Conservation (phyloP, 2,888 invertebrate genomes). For the Drosophila testacea region DNA sequence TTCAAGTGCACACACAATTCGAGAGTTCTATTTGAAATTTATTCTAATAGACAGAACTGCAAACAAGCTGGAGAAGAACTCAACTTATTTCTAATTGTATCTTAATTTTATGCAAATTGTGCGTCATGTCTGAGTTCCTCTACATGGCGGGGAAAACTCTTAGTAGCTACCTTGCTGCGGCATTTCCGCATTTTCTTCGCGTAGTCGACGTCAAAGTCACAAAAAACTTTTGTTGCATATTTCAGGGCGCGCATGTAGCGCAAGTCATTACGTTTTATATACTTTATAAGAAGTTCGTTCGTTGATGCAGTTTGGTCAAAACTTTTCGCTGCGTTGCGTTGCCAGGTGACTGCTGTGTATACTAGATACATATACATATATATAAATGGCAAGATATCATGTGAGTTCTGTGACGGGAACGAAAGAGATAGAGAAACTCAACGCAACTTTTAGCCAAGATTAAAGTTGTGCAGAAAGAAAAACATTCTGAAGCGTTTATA, state of each 20-base stretch:
- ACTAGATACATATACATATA: conserved; percentile 11
- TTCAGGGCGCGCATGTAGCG: conserved; percentile 69
- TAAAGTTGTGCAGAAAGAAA: conserved; percentile 43
- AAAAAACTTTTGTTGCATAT: conserved; percentile 73
- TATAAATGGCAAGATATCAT: conserved; percentile 18
- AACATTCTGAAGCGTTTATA: conserved; percentile 46
- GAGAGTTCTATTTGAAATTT: conserved; percentile 19
- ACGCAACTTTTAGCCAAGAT: conserved; percentile 33
- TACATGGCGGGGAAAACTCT: conserved; percentile 2
- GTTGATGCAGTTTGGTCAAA: conserved; percentile 71
- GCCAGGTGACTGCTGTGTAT: conserved; percentile 46
- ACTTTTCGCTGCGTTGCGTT: conserved; percentile 58
- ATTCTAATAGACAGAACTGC: conserved; percentile 17
- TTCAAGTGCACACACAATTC: conserved; percentile 34
- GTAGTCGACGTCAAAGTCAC: conserved; percentile 61
- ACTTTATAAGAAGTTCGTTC: conserved; percentile 74
- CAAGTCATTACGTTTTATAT: conserved; percentile 78
- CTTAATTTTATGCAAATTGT: conserved; percentile 66
- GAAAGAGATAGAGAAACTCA: conserved; percentile 10
- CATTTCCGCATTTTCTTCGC: conserved; percentile 12
- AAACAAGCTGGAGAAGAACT: background rate
- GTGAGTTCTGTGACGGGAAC: background rate
- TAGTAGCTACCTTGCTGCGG: conserved; percentile 4
- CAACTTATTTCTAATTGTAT: conserved; percentile 47
- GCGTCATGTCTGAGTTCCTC: conserved; percentile 26